Conservation (phyloP, 92 coral and sea anemone species). For the Siderastrea siderea region DNA sequence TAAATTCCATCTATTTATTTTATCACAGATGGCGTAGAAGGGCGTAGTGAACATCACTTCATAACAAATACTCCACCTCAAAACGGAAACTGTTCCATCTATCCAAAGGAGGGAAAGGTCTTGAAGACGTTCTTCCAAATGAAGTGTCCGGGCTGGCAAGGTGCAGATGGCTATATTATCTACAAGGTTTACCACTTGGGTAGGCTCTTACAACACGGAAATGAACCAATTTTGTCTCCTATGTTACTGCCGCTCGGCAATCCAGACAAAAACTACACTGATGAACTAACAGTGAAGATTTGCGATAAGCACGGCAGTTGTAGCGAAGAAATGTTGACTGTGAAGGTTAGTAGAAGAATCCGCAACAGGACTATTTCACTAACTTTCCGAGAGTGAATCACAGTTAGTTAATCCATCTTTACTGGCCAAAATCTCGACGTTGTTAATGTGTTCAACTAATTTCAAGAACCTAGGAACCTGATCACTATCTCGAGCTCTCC, state of each 20-base stretch:
- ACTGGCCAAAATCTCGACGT: too few relatives aligned
- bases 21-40: constrained; percentile 54
- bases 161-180: constrained; percentile 26
- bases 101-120: constrained; percentile 60
- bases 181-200: constrained; percentile 43
- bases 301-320: constrained; percentile 56
- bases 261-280: constrained; percentile 29
- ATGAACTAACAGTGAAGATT: constrained; percentile 47
- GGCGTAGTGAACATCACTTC: constrained; percentile 59
- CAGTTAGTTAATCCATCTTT: too few relatives aligned
- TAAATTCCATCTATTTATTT: neutral
- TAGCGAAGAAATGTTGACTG: neutral
- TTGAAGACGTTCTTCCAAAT: constrained; percentile 55
- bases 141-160: constrained; percentile 65
- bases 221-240: constrained; percentile 14
- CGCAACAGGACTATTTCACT: neutral
- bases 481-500: too few relatives aligned
- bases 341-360: neutral
- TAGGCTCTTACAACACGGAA: constrained; percentile 33
- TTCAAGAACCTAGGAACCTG: too few relatives aligned
- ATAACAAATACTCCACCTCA: constrained; percentile 66
- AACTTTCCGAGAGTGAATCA: neutral
- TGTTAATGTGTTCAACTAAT: too few relatives aligned
- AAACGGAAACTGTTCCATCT: constrained; percentile 68
- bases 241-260: constrained; percentile 49